Base-by-base conservation (phyloP, 2,113 vertebrate genomes). In the Odontophorus gujanensis region DNA sequence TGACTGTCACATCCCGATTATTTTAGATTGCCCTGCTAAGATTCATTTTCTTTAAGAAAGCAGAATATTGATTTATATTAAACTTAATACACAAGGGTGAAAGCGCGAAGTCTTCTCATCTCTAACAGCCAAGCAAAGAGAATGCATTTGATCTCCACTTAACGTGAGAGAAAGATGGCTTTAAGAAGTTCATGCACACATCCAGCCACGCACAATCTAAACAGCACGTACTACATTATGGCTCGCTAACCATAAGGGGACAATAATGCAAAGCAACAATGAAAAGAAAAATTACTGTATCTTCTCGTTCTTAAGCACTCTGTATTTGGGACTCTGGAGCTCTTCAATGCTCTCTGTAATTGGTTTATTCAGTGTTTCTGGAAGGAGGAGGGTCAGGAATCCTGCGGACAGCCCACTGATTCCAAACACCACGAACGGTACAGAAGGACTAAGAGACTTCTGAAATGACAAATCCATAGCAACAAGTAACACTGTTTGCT, bases 351-450 rank as follows among this genome's bases (percentile, higher is more conserved):
- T 98, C 83, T 99, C 98, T 2, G 97, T 97, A 22, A 97, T 73
- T 1, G 98, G 98, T 65, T 96, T 97, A 96, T 98, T 98, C 16
- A 99, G 97, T 0, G 99, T 99, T 94, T 99, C 99, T 4, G 98
- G 98, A 36, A 98, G 98, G 59, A 99, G 97, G 28, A 99, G 98
- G 69, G 97, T 97, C 66, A 98, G 94, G 78, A 98, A 97, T 53
- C 98, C 98, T 0, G 98, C 98, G 20, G 98, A 98, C 28, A 99
- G 84, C 3, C 98, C 98, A 50, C 96, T 98, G 88, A 98, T 97
- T 77, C 98, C 98, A 96, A 99, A 99, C 72, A 98, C 97, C 19
- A 98, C 93, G 30, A 99, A 99, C 2, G 98, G 98, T 87, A 99
- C 94, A 80, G 98, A 98, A 63, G 96, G 79, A 67, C 98, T 97